phyloP scores from a whole-genome alignment of 2,113 vertebrate genomes.

The Alosa alosa region DNA sequence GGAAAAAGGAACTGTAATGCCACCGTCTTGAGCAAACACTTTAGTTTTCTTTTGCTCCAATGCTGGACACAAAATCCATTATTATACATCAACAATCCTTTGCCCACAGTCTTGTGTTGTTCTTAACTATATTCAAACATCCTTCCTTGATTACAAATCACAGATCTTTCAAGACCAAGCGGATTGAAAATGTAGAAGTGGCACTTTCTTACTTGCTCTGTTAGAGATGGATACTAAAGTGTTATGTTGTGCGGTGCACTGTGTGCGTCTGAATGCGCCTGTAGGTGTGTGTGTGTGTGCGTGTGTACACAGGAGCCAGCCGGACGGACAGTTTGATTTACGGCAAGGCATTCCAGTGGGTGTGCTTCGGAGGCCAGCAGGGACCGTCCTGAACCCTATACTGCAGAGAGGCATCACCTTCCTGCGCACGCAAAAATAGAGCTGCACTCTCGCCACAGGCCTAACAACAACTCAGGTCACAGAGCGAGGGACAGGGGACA shows the following conservation, averaged over 20 bases:
- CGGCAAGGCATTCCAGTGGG: constrained; percentile 39
- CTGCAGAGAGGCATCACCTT: not conserved
- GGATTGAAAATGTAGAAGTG: not conserved
- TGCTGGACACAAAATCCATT: not conserved
- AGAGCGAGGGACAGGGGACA: not conserved
- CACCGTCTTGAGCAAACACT: not conserved
- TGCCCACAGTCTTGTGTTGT: not conserved
- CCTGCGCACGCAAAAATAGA: constrained; percentile 13
- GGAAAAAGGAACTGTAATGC: not conserved
- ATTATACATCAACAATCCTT: not conserved
- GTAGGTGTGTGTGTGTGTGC: not conserved
- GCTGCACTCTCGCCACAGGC: not conserved
- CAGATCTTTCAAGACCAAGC: not conserved
- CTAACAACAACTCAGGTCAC: not conserved
- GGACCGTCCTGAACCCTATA: constrained; percentile 18
- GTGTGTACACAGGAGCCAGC: not conserved
- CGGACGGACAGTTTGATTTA: constrained; percentile 19
- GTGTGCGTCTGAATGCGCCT: not conserved
- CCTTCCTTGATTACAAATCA: not conserved
- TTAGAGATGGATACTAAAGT: not conserved
- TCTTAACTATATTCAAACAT: not conserved
- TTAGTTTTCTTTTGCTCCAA: not conserved
- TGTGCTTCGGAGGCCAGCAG: constrained; percentile 19
- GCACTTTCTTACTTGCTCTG: not conserved
- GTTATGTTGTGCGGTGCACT: not conserved